Evolutionary conservation across 2,797 vertebrate species (phyloP), one percentile per base, ranked within the genome.

Genomic region (Lophura swinhoii): DNA sequence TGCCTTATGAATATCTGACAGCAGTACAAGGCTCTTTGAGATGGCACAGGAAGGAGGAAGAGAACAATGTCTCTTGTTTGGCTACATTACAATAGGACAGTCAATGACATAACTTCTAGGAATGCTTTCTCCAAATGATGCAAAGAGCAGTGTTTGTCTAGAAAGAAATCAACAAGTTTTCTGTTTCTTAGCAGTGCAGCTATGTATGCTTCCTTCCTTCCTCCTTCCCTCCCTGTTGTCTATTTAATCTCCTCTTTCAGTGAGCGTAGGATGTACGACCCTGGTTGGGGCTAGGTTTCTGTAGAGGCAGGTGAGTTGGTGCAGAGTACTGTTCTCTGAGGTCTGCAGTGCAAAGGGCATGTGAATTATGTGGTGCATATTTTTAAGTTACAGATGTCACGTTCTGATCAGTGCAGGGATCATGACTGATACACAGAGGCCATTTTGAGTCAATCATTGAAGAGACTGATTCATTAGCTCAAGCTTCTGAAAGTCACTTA

Each of bases 31-130:
- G 39, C 43, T 72, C 49, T 85, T 33, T 69, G 66, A 46, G 16
- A 53, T 44, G 56, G 33, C 41, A 82, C 74, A 76, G 74, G 33
- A 70, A 74, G 35, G n/a, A 90, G 35, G 64, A 76, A 60, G 70
- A 67, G 67, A 92, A 67, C 73, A 86, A 44, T 33, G 60, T 81
- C 76, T 78, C 51, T 90, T 90, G 55, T 92, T 60, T 90, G 74
- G 41, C 35, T 73, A 3, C 53, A 22, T 78, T 58, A 87, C 88
- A 95, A 58, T 79, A 35, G 83, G 64, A 58, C 41, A 79, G 77
- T 49, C 60, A 82, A 82, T 76, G 62, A 71, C 56, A 37, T 88
- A 41, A 88, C 86, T 87, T 63, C 37, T 64, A 46, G 60, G 74
- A 90, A 74, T 64, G 64, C 90, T 84, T 92, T 81, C 77, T 84